Conservation (phyloP, 2,888 invertebrate genomes). For the Cabera pusaria region DNA sequence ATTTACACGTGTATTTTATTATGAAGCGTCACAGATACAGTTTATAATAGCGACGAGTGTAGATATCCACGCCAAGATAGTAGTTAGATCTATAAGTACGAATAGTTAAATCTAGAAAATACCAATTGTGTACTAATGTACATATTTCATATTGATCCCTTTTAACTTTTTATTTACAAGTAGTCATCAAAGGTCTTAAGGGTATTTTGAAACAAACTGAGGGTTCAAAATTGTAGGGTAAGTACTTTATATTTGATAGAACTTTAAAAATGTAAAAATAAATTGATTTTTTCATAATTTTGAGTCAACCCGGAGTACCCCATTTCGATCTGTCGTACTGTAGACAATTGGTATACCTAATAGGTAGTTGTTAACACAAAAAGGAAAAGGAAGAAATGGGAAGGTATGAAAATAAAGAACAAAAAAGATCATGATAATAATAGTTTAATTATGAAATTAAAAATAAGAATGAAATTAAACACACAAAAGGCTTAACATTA, state of each 20-base stretch:
- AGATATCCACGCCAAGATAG: conserved; percentile 62
- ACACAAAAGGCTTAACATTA: conserved; percentile 80
- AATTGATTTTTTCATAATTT: no score
- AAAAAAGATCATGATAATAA: conserved; percentile 77
- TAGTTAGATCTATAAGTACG: conserved; percentile 74
- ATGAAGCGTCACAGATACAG: conserved; percentile 59
- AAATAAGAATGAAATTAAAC: conserved; percentile 82
- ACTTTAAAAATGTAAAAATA: conserved; percentile 7
- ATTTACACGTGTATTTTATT: conserved; percentile 38
- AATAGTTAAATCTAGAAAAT: conserved; percentile 71
- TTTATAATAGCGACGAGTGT: conserved; percentile 56
- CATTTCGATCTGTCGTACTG: conserved; percentile 39
- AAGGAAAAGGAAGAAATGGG: conserved; percentile 51
- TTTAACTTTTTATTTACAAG: conserved; percentile 81
- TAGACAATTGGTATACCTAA: conserved; percentile 63
- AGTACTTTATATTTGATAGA: conserved; percentile 9
- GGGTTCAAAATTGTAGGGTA: conserved; percentile 13
- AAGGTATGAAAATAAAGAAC: conserved; percentile 63
- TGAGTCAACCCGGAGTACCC: conserved; percentile 21
- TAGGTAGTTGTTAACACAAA: conserved; percentile 45
- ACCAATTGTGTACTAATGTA: conserved; percentile 79
- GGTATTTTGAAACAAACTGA: conserved; percentile 39
- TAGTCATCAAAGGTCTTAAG: conserved; percentile 62
- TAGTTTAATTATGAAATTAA: conserved; percentile 82
- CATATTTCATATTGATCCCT: conserved; percentile 81